Percentiles rank a stretch among this genome's conserved stretches.
Evolutionary conservation across 1,140 invertebrate species (phyloP).

Genomic region (Ctenoplectra terminalis): DNA sequence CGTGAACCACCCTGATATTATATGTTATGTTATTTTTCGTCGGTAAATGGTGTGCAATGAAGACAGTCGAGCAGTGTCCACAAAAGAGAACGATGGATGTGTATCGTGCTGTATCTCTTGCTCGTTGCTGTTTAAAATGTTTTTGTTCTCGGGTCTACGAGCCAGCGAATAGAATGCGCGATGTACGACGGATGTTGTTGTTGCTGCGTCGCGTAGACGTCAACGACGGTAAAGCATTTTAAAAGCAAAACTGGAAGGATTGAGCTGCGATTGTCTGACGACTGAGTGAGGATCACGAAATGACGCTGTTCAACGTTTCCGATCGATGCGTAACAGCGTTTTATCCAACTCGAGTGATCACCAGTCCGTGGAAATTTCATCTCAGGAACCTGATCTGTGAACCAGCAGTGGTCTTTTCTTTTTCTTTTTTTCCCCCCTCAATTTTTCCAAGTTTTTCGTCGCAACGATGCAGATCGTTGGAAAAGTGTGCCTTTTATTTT

Average conservation of each 20-base stretch:
- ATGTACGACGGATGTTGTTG: background rate
- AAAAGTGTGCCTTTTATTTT: background rate
- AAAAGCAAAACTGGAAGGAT: slow-evolving; percentile 43
- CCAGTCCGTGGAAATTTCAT: background rate
- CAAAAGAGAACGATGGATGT: slow-evolving; percentile 4
- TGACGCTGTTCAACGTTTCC: background rate
- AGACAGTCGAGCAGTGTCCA: slow-evolving; percentile 18
- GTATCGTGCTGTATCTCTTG: background rate
- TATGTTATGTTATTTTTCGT: background rate
- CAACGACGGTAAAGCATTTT: slow-evolving; percentile 21
- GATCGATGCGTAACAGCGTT: background rate
- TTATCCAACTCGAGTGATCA: slow-evolving; percentile 5
- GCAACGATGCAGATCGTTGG: background rate
- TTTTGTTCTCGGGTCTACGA: background rate
- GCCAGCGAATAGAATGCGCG: background rate
- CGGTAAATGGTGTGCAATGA: slow-evolving; percentile 5
- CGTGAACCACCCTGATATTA: slow-evolving; percentile 12
- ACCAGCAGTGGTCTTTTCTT: background rate
- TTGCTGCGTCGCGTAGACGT: slow-evolving; percentile 15
- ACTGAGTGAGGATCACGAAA: background rate
- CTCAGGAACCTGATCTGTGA: background rate
- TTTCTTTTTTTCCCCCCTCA: background rate
- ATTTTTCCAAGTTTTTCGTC: background rate
- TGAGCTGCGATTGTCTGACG: background rate
- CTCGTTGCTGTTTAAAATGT: background rate